Base-by-base conservation (phyloP, 2,888 invertebrate species). In the Leucoptera coffeella region DNA sequence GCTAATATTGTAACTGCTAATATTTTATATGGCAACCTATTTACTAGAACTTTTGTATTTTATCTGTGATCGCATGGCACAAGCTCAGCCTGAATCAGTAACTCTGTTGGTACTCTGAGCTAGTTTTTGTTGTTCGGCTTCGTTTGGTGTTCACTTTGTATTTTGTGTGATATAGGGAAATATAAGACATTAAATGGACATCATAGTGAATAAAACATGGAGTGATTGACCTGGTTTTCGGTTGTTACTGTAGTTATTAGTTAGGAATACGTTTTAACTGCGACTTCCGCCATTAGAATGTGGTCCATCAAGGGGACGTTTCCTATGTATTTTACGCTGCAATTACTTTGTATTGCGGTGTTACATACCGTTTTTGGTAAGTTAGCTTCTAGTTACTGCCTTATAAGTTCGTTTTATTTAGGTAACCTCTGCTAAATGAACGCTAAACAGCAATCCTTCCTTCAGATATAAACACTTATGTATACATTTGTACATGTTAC, bases 101-200 rank as follows among this genome's bases (percentile, higher is more conserved):
- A n/a, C n/a, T n/a, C n/a, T n/a, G n/a, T n/a, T n/a, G n/a, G n/a
- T n/a, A n/a, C n/a, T n/a, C n/a, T n/a, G n/a, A n/a, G n/a, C n/a
- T n/a, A n/a, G n/a, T 15, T 25, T 65, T 65, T 64, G 62, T 65
- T 62, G 67, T 64, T 60, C 67, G 69, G 67, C 64, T 58, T 67
- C 58, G 65, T 61, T 64, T 69, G 67, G 62, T 64, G 67, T 57
- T 59, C 57, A 59, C 53, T 49, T 53, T 50, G 42, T 52, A 50
- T 57, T 60, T 61, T 45, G 43, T 48, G 45, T 49, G 47, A 46
- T 50, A 56, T 50, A 46, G 56, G 45, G 47, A 47, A 48, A 54
- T 57, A 42, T 50, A 58, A 42, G 50, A 47, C 47, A 50, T 56
- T 48, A 41, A 57, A 47, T 46, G 42, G 35, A 38, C 41, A 42